Percentiles rank a stretch among this genome's conserved stretches.
Conservation (phyloP, 1,140 invertebrate genomes). For the Antheraea pernyi region DNA sequence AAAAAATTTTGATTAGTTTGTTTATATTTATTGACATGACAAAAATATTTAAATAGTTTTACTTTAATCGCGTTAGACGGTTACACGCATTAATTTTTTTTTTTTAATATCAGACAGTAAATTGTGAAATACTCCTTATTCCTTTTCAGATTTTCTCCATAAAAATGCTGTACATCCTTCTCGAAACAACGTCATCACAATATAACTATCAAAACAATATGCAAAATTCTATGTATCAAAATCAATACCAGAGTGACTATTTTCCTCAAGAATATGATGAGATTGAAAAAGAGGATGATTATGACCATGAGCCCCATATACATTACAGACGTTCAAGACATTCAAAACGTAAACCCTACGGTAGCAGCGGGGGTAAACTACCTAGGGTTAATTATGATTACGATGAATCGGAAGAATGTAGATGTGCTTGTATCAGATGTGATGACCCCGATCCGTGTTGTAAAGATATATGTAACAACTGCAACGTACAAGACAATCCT, state of each 20-base stretch:
- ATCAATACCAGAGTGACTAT: background rate
- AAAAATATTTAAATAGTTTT: too few species aligned
- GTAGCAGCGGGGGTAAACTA: constrained; percentile 2
- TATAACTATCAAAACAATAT: constrained; percentile 5
- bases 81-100: too few species aligned
- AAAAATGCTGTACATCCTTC: constrained; percentile 9
- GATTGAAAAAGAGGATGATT: background rate
- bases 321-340: constrained; percentile 3
- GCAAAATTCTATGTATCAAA: background rate
- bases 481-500: constrained; percentile 13
- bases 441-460: constrained; percentile 33
- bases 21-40: too few species aligned
- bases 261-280: background rate
- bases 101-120: too few species aligned
- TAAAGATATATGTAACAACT: constrained; percentile 35
- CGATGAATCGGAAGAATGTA: constrained; percentile 34
- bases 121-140: too few species aligned
- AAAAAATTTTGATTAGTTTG: too few species aligned
- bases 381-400: constrained; percentile 23
- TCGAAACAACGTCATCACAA: constrained; percentile 9
- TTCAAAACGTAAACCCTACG: constrained; percentile 5
- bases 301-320: background rate
- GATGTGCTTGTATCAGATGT: constrained; percentile 41
- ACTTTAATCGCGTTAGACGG: too few species aligned
- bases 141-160: constrained; percentile 14